Evolutionary conservation across 1,140 invertebrate species (phyloP).

Genomic region (Trichonephila clavipes): DNA sequence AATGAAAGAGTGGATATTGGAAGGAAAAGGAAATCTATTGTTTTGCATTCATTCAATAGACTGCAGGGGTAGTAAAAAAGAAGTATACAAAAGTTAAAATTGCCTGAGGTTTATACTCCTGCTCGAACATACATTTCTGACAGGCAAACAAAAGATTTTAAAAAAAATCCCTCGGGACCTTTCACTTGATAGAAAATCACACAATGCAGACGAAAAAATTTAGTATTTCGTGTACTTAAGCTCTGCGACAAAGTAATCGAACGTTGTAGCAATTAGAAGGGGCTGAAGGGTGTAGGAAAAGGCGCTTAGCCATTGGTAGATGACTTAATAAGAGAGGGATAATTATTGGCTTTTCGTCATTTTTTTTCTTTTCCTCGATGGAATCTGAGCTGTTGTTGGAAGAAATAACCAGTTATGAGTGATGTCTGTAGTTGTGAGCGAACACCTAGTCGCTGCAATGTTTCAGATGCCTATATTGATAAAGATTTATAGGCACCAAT

Average conservation of each 20-base stretch:
- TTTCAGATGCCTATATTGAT: background rate
- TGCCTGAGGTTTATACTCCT: background rate
- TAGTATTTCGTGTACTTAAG: background rate
- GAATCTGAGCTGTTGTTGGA: background rate
- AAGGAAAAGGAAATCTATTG: constrained; percentile 7
- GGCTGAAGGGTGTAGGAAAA: background rate
- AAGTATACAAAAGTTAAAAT: background rate
- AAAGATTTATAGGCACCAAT: no score
- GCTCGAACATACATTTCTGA: constrained; percentile 3
- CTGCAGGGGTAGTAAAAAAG: background rate
- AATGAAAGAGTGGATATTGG: background rate
- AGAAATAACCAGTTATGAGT: background rate
- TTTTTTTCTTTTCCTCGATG: background rate
- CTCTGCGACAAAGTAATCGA: background rate
- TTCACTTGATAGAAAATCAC: background rate
- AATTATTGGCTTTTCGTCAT: background rate
- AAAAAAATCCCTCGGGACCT: background rate
- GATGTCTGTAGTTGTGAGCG: background rate
- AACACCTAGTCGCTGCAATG: background rate
- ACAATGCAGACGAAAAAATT: background rate
- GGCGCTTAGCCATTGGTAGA: background rate
- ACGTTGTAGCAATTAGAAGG: background rate
- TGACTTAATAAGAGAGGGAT: background rate
- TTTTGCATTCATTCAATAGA: background rate
- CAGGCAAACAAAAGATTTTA: background rate